These are phyloP conservation scores for Drosophila paranaensis DNA, from an alignment of 2,888 invertebrate genomes.

Conservation along the genomic window DNA sequence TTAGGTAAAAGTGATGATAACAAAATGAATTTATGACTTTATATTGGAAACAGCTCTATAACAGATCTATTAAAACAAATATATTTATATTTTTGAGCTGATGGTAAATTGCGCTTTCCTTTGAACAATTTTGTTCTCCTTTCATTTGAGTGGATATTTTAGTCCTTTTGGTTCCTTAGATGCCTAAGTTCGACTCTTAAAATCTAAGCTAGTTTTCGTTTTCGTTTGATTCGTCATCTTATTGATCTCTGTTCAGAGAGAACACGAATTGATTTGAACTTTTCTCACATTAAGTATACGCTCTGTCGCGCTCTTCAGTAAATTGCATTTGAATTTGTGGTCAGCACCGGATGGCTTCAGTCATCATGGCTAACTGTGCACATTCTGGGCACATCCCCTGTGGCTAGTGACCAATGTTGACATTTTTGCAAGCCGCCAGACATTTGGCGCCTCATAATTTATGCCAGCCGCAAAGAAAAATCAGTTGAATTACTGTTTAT, in stretches of 20 bases:
- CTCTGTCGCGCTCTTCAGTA: constrained; percentile 1
- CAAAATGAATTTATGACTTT: no score
- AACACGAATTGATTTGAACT: background rate
- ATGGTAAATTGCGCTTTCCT: background rate
- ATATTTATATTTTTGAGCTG: background rate
- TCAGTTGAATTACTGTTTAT: constrained; percentile 25
- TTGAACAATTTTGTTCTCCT: background rate
- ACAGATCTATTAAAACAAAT: background rate
- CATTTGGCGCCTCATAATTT: constrained; percentile 50
- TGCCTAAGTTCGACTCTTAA: background rate
- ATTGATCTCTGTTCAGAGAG: background rate
- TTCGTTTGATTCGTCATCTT: background rate
- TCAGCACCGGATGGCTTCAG: constrained; percentile 56
- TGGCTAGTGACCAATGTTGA: constrained; percentile 40
- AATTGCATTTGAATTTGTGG: constrained; percentile 13
- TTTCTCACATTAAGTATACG: constrained; percentile 20
- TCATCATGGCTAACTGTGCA: constrained; percentile 57
- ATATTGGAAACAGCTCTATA: no score
- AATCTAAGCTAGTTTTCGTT: background rate
- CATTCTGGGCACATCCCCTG: constrained; percentile 16
- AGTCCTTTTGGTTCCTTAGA: no score
- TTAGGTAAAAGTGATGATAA: background rate
- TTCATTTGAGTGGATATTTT: no score
- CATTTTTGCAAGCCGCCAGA: constrained; percentile 50
- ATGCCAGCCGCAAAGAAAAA: constrained; percentile 32